Conservation (phyloP, 2,113 vertebrate species). For the Pygoscelis adeliae region DNA sequence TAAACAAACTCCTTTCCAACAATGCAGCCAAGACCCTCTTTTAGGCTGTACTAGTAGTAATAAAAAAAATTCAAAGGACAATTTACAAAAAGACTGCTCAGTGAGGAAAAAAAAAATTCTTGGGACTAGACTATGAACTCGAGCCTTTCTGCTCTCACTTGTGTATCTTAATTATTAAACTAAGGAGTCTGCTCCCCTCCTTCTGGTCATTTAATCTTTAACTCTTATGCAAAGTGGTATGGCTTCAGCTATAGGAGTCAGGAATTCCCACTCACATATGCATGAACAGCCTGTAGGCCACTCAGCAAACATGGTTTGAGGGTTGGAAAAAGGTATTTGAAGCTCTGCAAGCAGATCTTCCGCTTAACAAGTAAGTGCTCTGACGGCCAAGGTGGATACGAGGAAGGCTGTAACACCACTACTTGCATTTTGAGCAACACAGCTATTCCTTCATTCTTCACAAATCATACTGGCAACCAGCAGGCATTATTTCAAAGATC, state of each 20-base stretch:
- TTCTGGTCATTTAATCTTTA: constrained; percentile 1
- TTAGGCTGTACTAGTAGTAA: neutral
- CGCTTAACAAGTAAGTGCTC: neutral
- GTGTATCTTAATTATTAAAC: neutral
- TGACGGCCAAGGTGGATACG: neutral
- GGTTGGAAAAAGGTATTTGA: neutral
- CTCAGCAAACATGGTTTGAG: neutral
- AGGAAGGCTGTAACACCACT: neutral
- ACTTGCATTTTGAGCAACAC: neutral
- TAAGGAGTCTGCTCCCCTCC: neutral
- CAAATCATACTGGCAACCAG: neutral
- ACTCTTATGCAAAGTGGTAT: neutral
- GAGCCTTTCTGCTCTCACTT: neutral
- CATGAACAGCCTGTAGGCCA: neutral
- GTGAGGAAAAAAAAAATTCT: neutral
- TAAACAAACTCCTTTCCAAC: neutral
- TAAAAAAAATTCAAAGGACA: neutral
- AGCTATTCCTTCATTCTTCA: neutral
- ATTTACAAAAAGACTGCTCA: neutral
- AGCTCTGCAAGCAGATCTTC: neutral
- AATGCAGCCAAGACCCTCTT: neutral
- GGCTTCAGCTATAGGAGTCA: neutral
- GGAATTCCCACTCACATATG: neutral
- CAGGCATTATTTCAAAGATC: neutral
- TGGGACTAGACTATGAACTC: neutral